Base-by-base conservation (phyloP, 2,888 invertebrate genomes). In the Scotopteryx bipunctaria region DNA sequence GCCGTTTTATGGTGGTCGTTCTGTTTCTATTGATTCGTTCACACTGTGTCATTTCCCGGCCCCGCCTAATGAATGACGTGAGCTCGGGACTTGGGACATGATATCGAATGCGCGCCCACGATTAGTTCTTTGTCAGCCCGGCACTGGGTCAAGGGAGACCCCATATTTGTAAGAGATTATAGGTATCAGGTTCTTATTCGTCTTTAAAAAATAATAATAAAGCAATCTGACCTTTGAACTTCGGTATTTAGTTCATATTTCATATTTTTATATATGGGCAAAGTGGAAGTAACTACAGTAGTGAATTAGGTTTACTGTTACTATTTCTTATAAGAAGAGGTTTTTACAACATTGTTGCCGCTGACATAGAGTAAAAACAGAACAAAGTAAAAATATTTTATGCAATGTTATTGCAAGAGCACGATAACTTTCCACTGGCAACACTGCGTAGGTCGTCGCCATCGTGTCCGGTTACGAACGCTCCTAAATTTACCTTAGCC, bases 401-500 rank as follows among this genome's bases (percentile, higher is more conserved):
- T 46, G 37, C 37, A 46, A 16, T 21, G 8, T 37, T 35, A 31
- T 49, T 49, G 49, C 35, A 49, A 49, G 32, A 45, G 15, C 15
- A 45, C 44, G 15, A 42, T 52, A 47, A 47, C 19, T 53, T 53
- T 47, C 46, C 55, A 53, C 71, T 67, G 51, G 78, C 76, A 73
- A 78, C 76, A 75, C 73, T 43, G 78, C 82, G 83, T 81, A 78
- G 82, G 81, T 75, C 75, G 81, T 53, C 51, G 51, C 63, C 49
- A 50, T 61, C 73, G 84, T 85, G 63, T 89, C 81, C 55, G 53
- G 68, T 88, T 83, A 64, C 86, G 75, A 82, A 70, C 88, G 83
- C 88, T 87, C 88, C 88, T 89, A 89, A 87, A 88, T 89, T 87
- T 89, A 88, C 88, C 86, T 87, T 86, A 73, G 79, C 68, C 71